Percentiles rank a stretch among this genome's conserved stretches.
These are phyloP conservation scores for Danio tinwini DNA, from an alignment of 2,797 vertebrate species.

Conservation along the genomic window DNA sequence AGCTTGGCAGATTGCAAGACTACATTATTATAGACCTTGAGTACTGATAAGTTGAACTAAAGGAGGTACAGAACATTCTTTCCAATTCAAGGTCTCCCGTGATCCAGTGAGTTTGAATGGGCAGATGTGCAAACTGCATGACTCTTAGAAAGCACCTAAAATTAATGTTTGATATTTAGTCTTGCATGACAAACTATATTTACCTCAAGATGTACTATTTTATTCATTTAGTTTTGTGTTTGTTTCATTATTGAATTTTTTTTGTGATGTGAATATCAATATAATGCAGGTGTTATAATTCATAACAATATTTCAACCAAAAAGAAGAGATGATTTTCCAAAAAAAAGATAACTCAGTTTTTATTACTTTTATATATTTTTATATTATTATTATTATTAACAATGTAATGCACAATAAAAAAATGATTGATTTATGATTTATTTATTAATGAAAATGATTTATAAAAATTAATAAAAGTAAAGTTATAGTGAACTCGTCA, in stretches of 20 bases:
- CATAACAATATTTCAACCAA: not conserved
- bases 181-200: not conserved
- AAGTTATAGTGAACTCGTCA: too few species aligned
- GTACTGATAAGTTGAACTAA: constrained; percentile 56
- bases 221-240: not conserved
- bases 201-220: not conserved
- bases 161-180: not conserved
- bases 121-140: constrained; percentile 13
- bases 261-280: not conserved
- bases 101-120: constrained; percentile 6
- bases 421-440: too few species aligned
- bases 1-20: constrained; percentile 22
- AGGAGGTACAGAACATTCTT: constrained; percentile 54
- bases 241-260: not conserved
- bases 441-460: too few species aligned
- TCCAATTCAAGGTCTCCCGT: constrained; percentile 58
- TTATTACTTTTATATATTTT: too few species aligned
- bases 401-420: too few species aligned
- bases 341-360: too few species aligned
- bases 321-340: too few species aligned
- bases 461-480: too few species aligned
- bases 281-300: not conserved
- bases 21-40: constrained; percentile 48
- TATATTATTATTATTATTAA: too few species aligned
- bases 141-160: not conserved